Evolutionary conservation across 1,140 invertebrate species (phyloP).

Genomic region (Muscidifurax raptorellus): DNA sequence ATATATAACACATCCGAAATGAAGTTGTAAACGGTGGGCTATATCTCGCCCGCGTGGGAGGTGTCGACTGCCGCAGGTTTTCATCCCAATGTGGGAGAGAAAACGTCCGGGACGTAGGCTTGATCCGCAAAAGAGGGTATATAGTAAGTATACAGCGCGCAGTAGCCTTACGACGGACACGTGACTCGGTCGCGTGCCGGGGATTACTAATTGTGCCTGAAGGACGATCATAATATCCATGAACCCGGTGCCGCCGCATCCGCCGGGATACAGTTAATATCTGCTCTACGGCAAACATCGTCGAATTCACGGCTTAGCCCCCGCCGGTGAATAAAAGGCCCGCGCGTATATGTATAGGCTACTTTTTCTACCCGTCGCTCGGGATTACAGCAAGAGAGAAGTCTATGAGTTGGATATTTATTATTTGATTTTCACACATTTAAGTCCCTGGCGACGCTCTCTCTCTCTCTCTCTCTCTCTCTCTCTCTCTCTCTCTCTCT

Average conservation of each 20-base stretch:
- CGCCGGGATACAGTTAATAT: conserved; percentile 73
- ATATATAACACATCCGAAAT: not conserved
- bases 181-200: conserved; percentile 67
- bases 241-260: conserved; percentile 60
- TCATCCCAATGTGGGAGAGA: conserved; percentile 11
- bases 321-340: conserved; percentile 37
- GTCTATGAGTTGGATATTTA: conserved; percentile 40
- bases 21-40: conserved; percentile 15
- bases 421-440: conserved; percentile 74
- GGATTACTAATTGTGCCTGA: conserved; percentile 74
- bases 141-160: too few species aligned
- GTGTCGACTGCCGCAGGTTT: not conserved
- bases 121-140: too few species aligned
- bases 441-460: conserved; percentile 46
- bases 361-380: not conserved
- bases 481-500: too few species aligned
- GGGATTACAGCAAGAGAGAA: conserved; percentile 56
- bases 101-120: not conserved
- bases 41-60: not conserved
- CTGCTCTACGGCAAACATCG: conserved; percentile 68
- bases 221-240: conserved; percentile 72
- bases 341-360: not conserved
- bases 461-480: too few species aligned
- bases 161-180: too few species aligned
- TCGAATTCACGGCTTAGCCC: conserved; percentile 57